Percentiles rank a stretch among this genome's conserved stretches.
phyloP scores from a whole-genome alignment of 2,113 vertebrate genomes.

The Calidris pugnax region DNA sequence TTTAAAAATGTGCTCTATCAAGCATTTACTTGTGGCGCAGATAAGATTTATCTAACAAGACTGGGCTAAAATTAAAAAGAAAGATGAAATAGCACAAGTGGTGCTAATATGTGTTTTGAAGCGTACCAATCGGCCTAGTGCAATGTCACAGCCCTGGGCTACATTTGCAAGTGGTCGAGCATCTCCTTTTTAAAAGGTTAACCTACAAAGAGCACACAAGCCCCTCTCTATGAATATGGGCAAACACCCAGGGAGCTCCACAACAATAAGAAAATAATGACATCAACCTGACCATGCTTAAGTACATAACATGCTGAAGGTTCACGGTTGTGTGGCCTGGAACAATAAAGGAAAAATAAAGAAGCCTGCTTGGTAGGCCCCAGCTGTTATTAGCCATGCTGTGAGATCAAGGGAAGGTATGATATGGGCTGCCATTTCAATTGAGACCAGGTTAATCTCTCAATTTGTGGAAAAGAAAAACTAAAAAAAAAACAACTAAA shows the following conservation, averaged over 20 bases:
- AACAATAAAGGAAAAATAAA: conserved; percentile 87
- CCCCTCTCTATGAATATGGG: conserved; percentile 80
- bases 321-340: conserved; percentile 88
- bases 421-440: conserved; percentile 86
- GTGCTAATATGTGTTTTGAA: conserved; percentile 80
- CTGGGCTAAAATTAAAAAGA: conserved; percentile 73
- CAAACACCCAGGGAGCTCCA: conserved; percentile 86
- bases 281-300: conserved; percentile 92
- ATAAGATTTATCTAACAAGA: conserved; percentile 74
- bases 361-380: conserved; percentile 77
- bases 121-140: conserved; percentile 71
- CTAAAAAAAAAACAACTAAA: conserved; percentile 51
- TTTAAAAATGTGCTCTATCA: conserved; percentile 64
- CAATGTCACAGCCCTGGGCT: conserved; percentile 78
- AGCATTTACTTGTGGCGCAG: conserved; percentile 65
- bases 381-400: conserved; percentile 88
- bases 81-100: conserved; percentile 72
- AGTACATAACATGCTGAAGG: conserved; percentile 90
- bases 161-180: conserved; percentile 86
- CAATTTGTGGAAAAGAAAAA: conserved; percentile 80
- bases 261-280: conserved; percentile 93
- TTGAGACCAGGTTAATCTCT: conserved; percentile 88
- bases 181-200: conserved; percentile 86
- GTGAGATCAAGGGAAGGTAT: conserved; percentile 84
- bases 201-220: conserved; percentile 84